These are phyloP conservation scores for Cossypha niveicapilla DNA, from an alignment of 2,797 vertebrate species.

Conservation along the genomic window DNA sequence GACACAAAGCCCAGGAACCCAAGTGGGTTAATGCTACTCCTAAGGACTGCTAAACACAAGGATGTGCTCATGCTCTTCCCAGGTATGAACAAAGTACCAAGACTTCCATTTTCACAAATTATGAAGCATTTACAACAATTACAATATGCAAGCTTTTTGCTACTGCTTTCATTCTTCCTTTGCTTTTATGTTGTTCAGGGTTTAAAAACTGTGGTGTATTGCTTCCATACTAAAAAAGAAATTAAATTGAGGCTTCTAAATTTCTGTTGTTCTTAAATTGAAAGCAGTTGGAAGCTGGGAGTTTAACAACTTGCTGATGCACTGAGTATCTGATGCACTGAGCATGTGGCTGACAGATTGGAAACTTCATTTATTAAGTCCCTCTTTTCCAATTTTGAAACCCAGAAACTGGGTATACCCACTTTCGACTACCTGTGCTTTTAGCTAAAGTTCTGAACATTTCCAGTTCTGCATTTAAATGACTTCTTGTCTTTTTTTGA, in stretches of 20 bases:
- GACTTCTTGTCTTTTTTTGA: background rate
- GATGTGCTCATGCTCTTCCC: background rate
- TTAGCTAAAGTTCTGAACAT: background rate
- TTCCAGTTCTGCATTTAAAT: background rate
- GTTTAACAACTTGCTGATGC: background rate
- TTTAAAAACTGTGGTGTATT: background rate
- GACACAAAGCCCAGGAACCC: constrained; percentile 24
- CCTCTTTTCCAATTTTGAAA: background rate
- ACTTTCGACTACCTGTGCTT: background rate
- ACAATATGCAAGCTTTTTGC: background rate
- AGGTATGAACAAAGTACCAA: background rate
- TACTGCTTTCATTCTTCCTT: background rate
- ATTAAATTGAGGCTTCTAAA: background rate
- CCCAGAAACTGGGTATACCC: background rate
- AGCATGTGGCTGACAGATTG: background rate
- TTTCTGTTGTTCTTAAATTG: background rate
- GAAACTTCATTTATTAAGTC: background rate
- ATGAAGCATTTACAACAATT: background rate
- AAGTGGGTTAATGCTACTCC: background rate
- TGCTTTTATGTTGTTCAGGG: background rate
- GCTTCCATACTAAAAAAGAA: background rate
- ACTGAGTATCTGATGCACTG: background rate
- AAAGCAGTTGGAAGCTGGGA: background rate
- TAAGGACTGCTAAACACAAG: background rate
- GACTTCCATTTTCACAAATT: background rate